phyloP scores from a whole-genome alignment of 2,113 vertebrate species.

The Tonatia bakeri region DNA sequence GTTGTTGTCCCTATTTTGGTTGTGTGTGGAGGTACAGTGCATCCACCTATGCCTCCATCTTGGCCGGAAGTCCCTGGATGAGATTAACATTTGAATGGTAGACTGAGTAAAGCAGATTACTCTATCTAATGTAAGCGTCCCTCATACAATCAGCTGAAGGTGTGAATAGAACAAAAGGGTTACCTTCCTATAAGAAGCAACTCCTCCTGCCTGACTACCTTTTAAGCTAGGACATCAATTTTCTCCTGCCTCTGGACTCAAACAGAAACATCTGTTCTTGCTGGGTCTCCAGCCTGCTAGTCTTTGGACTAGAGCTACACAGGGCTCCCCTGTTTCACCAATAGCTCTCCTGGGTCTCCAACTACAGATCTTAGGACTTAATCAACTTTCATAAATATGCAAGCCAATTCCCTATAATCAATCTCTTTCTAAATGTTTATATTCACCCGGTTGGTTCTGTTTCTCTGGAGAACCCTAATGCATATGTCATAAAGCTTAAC shows the following conservation, averaged over 20 bases:
- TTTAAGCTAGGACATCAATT: background rate
- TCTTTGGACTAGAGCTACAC: background rate
- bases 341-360: background rate
- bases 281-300: background rate
- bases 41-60: no score
- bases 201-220: background rate
- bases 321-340: background rate
- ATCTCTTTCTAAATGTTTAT: background rate
- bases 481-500: background rate
- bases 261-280: background rate
- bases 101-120: background rate
- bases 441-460: background rate
- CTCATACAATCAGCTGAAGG: background rate
- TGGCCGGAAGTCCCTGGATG: no score
- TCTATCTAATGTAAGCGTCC: background rate
- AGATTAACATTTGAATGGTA: background rate
- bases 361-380: background rate
- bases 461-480: background rate
- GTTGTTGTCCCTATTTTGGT: no score
- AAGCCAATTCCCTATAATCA: background rate
- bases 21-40: no score
- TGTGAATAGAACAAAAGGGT: background rate
- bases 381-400: background rate
- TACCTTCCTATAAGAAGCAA: background rate
- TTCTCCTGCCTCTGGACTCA: background rate